Base-by-base conservation (phyloP, 2,888 invertebrate genomes). In the Dicyrtomina minuta region DNA sequence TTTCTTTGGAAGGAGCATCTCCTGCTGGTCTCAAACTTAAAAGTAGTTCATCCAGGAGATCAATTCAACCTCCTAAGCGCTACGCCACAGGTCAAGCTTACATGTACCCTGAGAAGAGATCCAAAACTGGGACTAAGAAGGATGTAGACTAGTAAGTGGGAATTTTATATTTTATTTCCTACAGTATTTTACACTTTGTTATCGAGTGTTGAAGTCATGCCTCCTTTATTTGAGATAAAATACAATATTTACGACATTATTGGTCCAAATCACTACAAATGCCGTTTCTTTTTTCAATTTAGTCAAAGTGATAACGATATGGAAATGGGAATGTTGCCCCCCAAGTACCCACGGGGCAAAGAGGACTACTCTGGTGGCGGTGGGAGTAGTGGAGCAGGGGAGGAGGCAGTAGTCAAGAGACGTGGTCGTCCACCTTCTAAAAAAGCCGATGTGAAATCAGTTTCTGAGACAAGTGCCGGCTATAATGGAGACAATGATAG, bases 321-420 rank as follows among this genome's bases (percentile, higher is more conserved):
- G 79, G 81, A 82, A 73, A 80, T 81, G 73, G 82, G 81, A 22
- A 81, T 81, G 78, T 76, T 81, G 49, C 81, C 82, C 13, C 81
- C 82, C 13, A 80, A 79, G 66, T 82, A 77, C 74, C 73, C 1
- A 72, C 66, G 33, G 74, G 73, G 13, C 69, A 72, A 68, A 73
- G 74, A 70, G 71, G 33, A 20, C 20, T 46, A n/a, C 3, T 10
- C 15, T 41, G 27, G 20, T 51, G 58, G 33, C n/a, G n/a, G n/a
- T n/a, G n/a, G n/a, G n/a, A 20, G 58, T 20, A 1, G 46, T 51
- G 13, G 49, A 24, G 22, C 59, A 53, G 39, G 20, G 10, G 65
- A 65, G 13, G 60, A 56, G 51, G 26, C 33, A 17, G 22, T 55
- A 12, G 39, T 53, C 24, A 61, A 55, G 15, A 53, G 41, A 26